Conservation (phyloP, 2,113 vertebrate genomes). For the Scophthalmus maximus region DNA sequence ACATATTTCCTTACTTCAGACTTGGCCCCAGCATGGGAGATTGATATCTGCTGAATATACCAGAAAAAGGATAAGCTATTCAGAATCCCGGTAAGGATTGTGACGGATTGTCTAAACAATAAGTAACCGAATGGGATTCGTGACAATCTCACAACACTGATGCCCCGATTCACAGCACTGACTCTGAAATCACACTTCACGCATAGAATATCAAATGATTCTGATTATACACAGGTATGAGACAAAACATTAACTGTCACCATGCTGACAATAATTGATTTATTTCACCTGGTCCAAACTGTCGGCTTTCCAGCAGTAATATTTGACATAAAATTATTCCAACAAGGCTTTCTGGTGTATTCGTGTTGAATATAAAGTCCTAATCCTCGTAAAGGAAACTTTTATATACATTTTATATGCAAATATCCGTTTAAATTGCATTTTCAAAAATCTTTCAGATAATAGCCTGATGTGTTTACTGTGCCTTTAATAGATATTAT, state of each 20-base stretch:
- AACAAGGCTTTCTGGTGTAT: too few relatives aligned
- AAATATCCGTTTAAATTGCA: too few relatives aligned
- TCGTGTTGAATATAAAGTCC: too few relatives aligned
- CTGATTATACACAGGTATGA: slow-evolving; percentile 1
- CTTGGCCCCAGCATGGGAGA: slow-evolving; percentile 48
- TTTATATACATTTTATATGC: too few relatives aligned
- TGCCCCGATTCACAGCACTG: slow-evolving; percentile 33
- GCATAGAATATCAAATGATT: slow-evolving; percentile 40
- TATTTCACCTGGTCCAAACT: not conserved
- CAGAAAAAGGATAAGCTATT: slow-evolving; percentile 54
- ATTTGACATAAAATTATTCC: too few relatives aligned
- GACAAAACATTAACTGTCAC: slow-evolving; percentile 19
- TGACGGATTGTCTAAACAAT: slow-evolving; percentile 72
- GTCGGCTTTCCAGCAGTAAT: too few relatives aligned
- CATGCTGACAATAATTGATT: slow-evolving; percentile 11
- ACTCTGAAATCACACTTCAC: slow-evolving; percentile 44
- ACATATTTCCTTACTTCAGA: slow-evolving; percentile 57
- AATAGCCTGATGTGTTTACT: too few relatives aligned
- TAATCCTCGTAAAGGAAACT: too few relatives aligned
- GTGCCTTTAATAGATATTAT: too few relatives aligned
- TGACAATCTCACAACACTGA: slow-evolving; percentile 44
- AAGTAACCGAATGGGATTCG: slow-evolving; percentile 65
- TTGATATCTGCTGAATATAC: slow-evolving; percentile 69
- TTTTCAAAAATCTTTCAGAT: too few relatives aligned
- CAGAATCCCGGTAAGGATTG: slow-evolving; percentile 54